These are phyloP conservation scores for Oryzaephilus surinamensis DNA, from an alignment of 1,140 invertebrate genomes.

Conservation along the genomic window DNA sequence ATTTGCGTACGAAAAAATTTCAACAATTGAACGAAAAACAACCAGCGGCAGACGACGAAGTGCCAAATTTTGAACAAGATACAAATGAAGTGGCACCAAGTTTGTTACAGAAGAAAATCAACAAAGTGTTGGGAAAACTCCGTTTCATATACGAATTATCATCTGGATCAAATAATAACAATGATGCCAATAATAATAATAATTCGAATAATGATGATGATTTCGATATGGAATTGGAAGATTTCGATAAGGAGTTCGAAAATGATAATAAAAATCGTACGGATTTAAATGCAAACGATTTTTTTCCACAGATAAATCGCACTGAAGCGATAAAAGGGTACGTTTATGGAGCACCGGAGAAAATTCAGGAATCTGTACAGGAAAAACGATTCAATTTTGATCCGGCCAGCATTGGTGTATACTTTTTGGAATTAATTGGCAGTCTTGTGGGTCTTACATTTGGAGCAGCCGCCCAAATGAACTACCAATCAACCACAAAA, in stretches of 20 bases:
- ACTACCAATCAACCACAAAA: slow-evolving; percentile 2
- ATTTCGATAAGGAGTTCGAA: neutral
- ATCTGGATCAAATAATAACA: neutral
- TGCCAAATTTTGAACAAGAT: no score
- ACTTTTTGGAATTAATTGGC: slow-evolving; percentile 9
- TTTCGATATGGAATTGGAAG: neutral
- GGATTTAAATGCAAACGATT: no score
- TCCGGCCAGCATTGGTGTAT: slow-evolving; percentile 6
- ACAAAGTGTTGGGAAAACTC: neutral
- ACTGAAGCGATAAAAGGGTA: no score
- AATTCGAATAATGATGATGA: neutral
- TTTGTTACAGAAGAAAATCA: neutral
- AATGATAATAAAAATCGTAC: neutral
- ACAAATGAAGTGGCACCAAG: neutral
- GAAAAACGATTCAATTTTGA: no score
- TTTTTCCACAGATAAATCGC: no score
- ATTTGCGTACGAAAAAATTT: neutral
- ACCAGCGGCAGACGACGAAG: neutral
- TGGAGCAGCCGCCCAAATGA: slow-evolving; percentile 8
- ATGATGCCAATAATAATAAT: neutral
- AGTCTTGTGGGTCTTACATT: slow-evolving; percentile 8
- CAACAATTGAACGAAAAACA: neutral
- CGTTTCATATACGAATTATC: neutral
- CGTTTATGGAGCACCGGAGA: no score
- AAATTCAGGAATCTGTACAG: no score